Evolutionary conservation across 2,113 vertebrate genomes (phyloP).

Genomic region (Lagopus leucura): DNA sequence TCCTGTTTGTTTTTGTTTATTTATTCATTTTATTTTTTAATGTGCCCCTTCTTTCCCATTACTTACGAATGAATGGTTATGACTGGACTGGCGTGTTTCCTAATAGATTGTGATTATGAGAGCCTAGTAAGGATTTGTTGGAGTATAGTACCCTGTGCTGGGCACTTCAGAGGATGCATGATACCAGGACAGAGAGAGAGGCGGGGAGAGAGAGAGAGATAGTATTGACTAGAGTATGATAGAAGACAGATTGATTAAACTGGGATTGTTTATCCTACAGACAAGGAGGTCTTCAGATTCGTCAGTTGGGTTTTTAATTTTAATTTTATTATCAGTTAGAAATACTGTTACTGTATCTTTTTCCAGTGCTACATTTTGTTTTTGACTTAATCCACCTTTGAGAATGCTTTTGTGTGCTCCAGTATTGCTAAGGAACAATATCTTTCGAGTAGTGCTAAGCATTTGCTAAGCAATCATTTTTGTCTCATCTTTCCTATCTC

Average conservation of each 20-base stretch:
- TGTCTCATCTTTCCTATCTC: neutral
- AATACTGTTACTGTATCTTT: neutral
- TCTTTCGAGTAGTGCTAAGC: neutral
- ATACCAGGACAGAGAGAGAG: neutral
- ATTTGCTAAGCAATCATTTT: neutral
- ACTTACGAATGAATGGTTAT: neutral
- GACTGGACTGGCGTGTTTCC: neutral
- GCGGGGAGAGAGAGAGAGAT: too few species aligned
- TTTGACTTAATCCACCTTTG: neutral
- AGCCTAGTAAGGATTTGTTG: neutral
- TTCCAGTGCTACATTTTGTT: neutral
- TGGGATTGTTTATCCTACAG: neutral
- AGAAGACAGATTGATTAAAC: neutral
- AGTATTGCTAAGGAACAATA: neutral
- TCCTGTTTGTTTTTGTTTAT: neutral
- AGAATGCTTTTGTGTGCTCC: neutral
- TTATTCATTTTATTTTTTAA: fast-evolving
- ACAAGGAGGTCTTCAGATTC: neutral
- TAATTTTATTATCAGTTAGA: neutral
- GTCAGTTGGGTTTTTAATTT: neutral
- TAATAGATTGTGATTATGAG: neutral
- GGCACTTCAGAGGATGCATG: neutral
- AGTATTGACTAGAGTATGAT: neutral
- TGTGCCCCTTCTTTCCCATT: neutral
- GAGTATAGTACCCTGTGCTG: neutral